Base-by-base conservation (phyloP, 2,888 invertebrate genomes). In the Halocaridina rubra region DNA sequence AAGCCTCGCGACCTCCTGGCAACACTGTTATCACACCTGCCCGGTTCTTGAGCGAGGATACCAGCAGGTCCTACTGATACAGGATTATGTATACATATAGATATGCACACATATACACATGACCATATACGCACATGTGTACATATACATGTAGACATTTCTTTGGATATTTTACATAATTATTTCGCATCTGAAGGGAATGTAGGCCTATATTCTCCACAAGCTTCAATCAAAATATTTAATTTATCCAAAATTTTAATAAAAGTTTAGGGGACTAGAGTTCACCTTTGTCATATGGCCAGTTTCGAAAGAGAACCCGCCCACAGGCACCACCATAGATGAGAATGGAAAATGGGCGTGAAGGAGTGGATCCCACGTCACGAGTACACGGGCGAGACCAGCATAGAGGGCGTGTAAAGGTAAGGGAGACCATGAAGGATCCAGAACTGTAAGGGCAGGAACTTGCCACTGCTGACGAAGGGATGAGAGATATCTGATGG, bases 21-120 rank as follows among this genome's bases (percentile, higher is more conserved):
- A 33, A 46, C 32, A 85, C 85, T 1, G 59, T 46, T 7, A 85
- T 32, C 13, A 85, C 75, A 29, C 85, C 85, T 7, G 79, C 80
- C 3, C 85, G 61, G 57, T 85, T 85, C 69, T 75, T n/a, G 0
- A 85, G 67, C 4, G 85, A 80, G 7, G 85, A 75, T 0, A 80
- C 85, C 19, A 85, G 24, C 3, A 85, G 33, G n/a, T 80, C 80
- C 85, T 85, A n/a, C n/a, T n/a, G n/a, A n/a, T n/a, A n/a, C n/a
- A n/a, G n/a, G n/a, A n/a, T n/a, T n/a, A n/a, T n/a, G n/a, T n/a
- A n/a, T n/a, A n/a, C n/a, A n/a, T n/a, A n/a, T n/a, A n/a, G n/a
- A n/a, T n/a, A n/a, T n/a, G n/a, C n/a, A n/a, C n/a, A n/a, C n/a
- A n/a, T n/a, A n/a, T n/a, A n/a, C n/a, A n/a, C n/a, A n/a, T n/a